A percentile compares a stretch with the other conserved stretches of the same genome.
Evolutionary conservation across 2,113 vertebrate genomes (phyloP).

Genomic region (Cichladusa arquata): DNA sequence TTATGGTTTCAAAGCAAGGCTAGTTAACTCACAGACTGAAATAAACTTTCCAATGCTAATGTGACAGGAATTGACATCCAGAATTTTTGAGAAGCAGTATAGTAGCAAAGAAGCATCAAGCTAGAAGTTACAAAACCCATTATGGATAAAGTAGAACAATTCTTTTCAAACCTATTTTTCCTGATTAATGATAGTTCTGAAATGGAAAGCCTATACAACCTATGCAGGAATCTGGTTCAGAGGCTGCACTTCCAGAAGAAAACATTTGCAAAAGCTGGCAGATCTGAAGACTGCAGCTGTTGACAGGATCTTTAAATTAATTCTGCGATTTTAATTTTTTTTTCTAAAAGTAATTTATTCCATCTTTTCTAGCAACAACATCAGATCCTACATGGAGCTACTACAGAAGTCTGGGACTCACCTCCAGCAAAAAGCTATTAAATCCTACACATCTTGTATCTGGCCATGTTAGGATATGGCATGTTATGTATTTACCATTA

Average conservation of each 20-base stretch:
- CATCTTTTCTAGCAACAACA: conserved; percentile 13
- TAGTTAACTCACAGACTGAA: background rate
- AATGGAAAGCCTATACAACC: background rate
- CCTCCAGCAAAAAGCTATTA: conserved; percentile 2
- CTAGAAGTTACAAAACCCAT: background rate
- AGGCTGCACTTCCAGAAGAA: background rate
- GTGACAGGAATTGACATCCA: background rate
- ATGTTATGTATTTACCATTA: background rate
- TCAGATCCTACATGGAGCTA: conserved; percentile 10
- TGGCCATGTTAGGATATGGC: background rate
- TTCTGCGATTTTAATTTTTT: background rate
- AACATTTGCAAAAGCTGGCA: background rate
- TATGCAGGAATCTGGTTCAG: background rate
- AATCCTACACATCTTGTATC: background rate
- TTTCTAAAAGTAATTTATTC: conserved; percentile 7
- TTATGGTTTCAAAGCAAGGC: background rate
- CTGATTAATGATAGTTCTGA: background rate
- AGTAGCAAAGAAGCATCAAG: background rate
- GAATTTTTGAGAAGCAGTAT: background rate
- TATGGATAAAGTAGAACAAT: background rate
- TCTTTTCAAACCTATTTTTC: background rate
- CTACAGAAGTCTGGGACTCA: background rate
- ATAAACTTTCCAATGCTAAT: background rate
- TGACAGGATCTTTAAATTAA: background rate
- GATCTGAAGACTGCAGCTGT: background rate